These are phyloP conservation scores for Acronicta alni DNA, from an alignment of 2,888 invertebrate species.

Conservation along the genomic window DNA sequence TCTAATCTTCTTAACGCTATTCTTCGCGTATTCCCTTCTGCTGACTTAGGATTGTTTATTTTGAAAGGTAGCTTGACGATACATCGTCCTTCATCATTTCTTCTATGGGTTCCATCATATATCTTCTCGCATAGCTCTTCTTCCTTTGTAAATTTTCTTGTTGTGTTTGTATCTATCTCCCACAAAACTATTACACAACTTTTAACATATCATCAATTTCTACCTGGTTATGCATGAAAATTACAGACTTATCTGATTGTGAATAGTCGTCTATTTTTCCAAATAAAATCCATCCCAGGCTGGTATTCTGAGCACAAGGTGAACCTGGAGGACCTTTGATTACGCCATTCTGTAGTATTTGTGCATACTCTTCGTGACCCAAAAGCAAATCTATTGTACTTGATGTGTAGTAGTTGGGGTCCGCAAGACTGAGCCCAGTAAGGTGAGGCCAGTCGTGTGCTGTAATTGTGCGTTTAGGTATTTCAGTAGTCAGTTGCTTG, in stretches of 20 bases:
- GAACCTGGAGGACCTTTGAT: constrained; percentile 43
- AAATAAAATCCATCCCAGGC: constrained; percentile 49
- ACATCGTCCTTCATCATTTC: constrained; percentile 4
- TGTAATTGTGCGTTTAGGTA: not conserved
- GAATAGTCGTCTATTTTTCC: constrained; percentile 24
- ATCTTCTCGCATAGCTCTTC: constrained; percentile 2
- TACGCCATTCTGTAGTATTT: constrained; percentile 31
- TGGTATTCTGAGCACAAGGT: constrained; percentile 44
- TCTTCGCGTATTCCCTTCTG: not conserved
- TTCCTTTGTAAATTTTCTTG: constrained; percentile 1
- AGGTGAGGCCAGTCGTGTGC: constrained; percentile 1
- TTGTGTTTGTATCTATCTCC: constrained; percentile 5
- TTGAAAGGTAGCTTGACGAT: constrained; percentile 1
- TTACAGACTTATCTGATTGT: constrained; percentile 7
- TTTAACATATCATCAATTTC: constrained; percentile 2
- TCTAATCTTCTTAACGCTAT: constrained; percentile 4
- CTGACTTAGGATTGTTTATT: constrained; percentile 1
- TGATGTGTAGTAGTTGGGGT: not conserved
- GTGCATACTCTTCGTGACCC: constrained; percentile 40
- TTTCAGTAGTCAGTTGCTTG: constrained; percentile 1
- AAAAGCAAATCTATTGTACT: constrained; percentile 1
- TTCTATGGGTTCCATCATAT: not conserved
- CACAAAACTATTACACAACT: too few species aligned
- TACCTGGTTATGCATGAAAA: constrained; percentile 14
- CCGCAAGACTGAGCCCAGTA: not conserved